A percentile compares a stretch with the other conserved stretches of the same genome.
Conservation (phyloP, 35 echinoderm and acorn worm genomes). For the Heliocidaris erythrogramma region DNA sequence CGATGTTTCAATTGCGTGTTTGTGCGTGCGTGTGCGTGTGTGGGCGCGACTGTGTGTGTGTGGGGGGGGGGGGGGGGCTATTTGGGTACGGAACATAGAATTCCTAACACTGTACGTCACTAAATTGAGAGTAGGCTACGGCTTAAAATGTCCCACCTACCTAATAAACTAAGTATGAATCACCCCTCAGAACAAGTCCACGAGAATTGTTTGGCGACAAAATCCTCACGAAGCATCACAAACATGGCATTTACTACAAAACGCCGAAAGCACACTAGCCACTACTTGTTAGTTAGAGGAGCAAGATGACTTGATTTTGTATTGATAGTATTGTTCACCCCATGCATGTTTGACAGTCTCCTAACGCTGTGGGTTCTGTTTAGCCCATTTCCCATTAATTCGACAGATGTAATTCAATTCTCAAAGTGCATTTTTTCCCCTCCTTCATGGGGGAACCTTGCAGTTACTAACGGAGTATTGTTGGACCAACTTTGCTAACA, state of each 20-base stretch:
- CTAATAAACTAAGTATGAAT: background rate
- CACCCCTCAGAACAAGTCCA: background rate
- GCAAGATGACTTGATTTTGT: background rate
- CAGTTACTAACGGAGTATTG: background rate
- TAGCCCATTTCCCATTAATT: background rate
- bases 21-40: no score
- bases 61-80: no score
- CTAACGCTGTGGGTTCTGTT: background rate
- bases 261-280: background rate
- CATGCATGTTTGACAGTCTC: background rate
- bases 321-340: background rate
- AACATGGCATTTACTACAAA: background rate
- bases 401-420: slow-evolving; percentile 10
- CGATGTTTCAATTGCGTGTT: no score
- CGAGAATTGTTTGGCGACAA: background rate
- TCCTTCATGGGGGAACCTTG: background rate
- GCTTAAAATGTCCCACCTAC: background rate
- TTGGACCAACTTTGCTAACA: background rate
- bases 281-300: background rate
- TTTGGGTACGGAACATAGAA: no score
- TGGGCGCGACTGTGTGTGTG: no score
- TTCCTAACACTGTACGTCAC: no score
- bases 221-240: background rate
- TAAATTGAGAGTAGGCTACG: background rate
- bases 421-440: background rate